Percentiles rank a stretch among this genome's conserved stretches.
These are phyloP conservation scores for Caranx ignobilis DNA, from an alignment of 2,113 vertebrate genomes.

Conservation along the genomic window DNA sequence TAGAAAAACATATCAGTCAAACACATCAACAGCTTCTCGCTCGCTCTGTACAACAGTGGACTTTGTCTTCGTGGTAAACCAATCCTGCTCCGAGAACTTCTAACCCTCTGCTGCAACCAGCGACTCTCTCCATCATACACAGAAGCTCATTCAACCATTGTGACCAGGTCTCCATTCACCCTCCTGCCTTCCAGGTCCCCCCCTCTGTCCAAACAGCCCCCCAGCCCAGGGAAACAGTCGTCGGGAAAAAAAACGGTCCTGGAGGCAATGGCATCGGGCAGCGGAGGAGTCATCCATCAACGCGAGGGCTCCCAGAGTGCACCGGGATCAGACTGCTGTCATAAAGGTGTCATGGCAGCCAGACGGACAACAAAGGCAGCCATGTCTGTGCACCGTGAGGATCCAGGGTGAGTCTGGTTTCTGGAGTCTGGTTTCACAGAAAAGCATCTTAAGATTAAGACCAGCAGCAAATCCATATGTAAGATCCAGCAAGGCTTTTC, in stretches of 20 bases:
- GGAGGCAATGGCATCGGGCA: slow-evolving; percentile 37
- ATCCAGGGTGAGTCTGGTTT: slow-evolving; percentile 35
- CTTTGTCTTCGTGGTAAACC: slow-evolving; percentile 54
- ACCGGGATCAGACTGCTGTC: slow-evolving; percentile 62
- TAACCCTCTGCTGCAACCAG: slow-evolving; percentile 10
- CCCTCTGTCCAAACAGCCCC: slow-evolving; percentile 56
- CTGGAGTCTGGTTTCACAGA: slow-evolving; percentile 35
- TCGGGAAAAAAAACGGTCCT: slow-evolving; percentile 15
- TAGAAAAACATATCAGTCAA: slow-evolving; percentile 60
- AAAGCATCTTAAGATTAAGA: slow-evolving; percentile 30
- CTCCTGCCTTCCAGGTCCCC: slow-evolving; percentile 25
- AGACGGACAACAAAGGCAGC: slow-evolving; percentile 67
- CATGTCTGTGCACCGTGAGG: slow-evolving; percentile 36
- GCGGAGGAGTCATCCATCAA: slow-evolving; percentile 72
- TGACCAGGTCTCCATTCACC: slow-evolving; percentile 39
- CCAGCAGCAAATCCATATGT: slow-evolving; percentile 17
- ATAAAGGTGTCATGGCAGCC: slow-evolving; percentile 68
- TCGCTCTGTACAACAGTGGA: slow-evolving; percentile 24
- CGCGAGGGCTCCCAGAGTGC: slow-evolving; percentile 51
- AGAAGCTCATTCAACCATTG: slow-evolving; percentile 52
- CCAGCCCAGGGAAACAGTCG: not conserved
- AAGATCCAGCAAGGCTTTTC: not conserved
- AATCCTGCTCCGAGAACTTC: slow-evolving; percentile 40
- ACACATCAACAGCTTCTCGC: slow-evolving; percentile 38
- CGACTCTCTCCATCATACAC: slow-evolving; percentile 49